Base-by-base conservation (phyloP, 1,140 invertebrate species). In the Propsilocerus akamusi region DNA sequence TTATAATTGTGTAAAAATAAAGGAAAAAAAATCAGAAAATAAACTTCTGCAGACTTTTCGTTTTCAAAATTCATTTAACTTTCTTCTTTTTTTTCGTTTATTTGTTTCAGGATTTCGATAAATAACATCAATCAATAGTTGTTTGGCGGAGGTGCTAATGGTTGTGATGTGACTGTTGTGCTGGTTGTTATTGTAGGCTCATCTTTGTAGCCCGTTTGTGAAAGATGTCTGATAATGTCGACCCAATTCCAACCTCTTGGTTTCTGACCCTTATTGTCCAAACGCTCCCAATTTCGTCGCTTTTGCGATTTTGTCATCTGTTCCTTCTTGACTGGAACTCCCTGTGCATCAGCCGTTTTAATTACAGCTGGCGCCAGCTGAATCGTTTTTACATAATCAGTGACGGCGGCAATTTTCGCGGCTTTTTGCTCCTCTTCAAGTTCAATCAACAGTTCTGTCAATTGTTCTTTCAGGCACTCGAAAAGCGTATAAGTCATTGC, bases 401-500 rank as follows among this genome's bases (percentile, higher is more conserved):
- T n/a, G 8, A 46, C 25, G 2, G 48, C 52, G 17, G 58, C 65
- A 1, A 47, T 26, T 8, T 59, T 50, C 47, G 65, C 61, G 10
- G 82, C 76, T 22, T 79, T 79, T 59, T 90, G 86, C 7, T 73
- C 74, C 2, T 69, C 69, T 10, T 88, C 67, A 51, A 93, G 65
- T 41, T 84, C 77, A 1, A 76, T 59, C 25, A 80, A 68, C 61
- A 93, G 65, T 41, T 84, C 77, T 1, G 76, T 59, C 23, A 80
- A 68, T 61, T 83, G 81, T 62, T 96, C 91, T 63, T 90, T 92
- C 14, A 90, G 71, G 64, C 78, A 90, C 68, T 97, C 91, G 69
- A 97, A 91, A 26, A 97, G 62, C 4, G 89, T 88, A 59, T 92
- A 97, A 1, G 91, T 96, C 87, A 95, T 93, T 28, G 88, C 85